Evolutionary conservation across 2,888 invertebrate genomes (phyloP), one percentile per base, ranked within the genome.

Genomic region (Lottia gigantea): DNA sequence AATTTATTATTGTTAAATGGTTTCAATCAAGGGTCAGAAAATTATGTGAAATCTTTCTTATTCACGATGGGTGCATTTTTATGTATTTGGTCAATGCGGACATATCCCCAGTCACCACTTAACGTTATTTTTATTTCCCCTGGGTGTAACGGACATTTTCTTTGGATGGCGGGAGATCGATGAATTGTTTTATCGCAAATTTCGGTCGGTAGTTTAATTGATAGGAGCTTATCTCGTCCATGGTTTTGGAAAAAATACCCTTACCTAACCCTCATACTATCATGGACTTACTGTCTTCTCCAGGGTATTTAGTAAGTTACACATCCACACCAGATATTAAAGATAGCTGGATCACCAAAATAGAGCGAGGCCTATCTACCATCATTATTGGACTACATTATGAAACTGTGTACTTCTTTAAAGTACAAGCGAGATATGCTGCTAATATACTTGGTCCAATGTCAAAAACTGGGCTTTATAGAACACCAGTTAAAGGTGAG

Each of bases 241-340:
- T 31, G 31, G 31, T 31, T 31, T 3, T 31, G 31, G 31, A 2
- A 31, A 6, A 31, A n/a, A n/a, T 31, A 31, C 31, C 31, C 6
- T 6, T 3, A 31, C 31, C 31, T 6, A 31, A 31, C n/a, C n/a
- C n/a, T n/a, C n/a, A n/a, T n/a, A n/a, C n/a, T n/a, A 40, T 8
- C 40, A 40, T 40, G 40, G 31, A 40, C 40, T 40, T 8, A 8
- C 40, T 11, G 6, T 40, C 11, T 40, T 40, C 40, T n/a, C 12
- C 69, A 76, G 75, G 71, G 14, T 76, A 72, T 61, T 66, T 74
- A 46, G 67, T 76, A 3, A 69, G 72, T 47, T 76, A 74, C 65
- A 76, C 71, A 25, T 40, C 40, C 40, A 62, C 15, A 12, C 67
- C 72, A 19, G 23, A 47, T 11, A 61, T 40, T 26, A 61, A 66